phyloP scores from a whole-genome alignment of 2,113 vertebrate species.

The Narcine bancroftii region DNA sequence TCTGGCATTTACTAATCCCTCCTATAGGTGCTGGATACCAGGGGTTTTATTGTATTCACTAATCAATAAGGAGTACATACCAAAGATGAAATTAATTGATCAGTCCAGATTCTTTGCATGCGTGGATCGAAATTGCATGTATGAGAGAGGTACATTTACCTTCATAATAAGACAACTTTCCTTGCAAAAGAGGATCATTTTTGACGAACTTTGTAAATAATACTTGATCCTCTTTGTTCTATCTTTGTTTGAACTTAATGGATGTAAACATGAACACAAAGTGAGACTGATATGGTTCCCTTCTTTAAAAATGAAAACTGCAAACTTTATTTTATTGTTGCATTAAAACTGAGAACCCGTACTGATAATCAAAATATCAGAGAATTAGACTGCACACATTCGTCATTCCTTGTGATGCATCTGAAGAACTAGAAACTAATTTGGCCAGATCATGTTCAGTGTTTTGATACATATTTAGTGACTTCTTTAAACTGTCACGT shows the following conservation, averaged over 20 bases:
- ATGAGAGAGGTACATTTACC: neutral
- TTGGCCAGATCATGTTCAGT: neutral
- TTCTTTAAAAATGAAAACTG: neutral
- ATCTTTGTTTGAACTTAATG: neutral
- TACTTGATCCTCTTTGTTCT: neutral
- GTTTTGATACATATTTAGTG: neutral
- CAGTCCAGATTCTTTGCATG: neutral
- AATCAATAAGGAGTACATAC: neutral
- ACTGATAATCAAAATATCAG: neutral
- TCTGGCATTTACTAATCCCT: too few species aligned
- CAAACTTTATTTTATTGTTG: neutral
- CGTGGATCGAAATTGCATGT: neutral
- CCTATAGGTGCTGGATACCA: too few species aligned
- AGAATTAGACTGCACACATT: neutral
- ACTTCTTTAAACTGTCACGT: neutral
- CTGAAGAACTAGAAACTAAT: neutral
- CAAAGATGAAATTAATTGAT: neutral
- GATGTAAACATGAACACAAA: neutral
- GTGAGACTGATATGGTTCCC: neutral
- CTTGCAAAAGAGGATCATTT: neutral
- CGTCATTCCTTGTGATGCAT: neutral
- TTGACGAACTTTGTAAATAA: neutral
- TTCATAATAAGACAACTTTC: neutral
- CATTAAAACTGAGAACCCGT: neutral
- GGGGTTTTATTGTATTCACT: too few species aligned